Conservation (phyloP, 2,113 vertebrate species). For the Zingel zingel region DNA sequence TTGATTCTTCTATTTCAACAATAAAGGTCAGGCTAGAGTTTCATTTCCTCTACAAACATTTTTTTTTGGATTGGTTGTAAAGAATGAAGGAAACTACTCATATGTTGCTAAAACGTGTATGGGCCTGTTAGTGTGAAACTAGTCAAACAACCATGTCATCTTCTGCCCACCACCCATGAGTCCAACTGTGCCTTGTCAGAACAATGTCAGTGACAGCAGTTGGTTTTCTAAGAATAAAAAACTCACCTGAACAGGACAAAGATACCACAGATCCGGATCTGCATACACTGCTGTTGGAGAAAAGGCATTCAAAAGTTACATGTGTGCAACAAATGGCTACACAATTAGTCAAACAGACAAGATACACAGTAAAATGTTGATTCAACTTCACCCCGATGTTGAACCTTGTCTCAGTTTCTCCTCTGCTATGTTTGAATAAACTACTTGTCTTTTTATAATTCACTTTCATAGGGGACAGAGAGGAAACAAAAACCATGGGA, state of each 20-base stretch:
- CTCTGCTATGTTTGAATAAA: conserved; percentile 16
- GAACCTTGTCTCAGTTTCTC: conserved; percentile 14
- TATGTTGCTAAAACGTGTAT: background rate
- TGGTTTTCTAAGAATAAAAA: conserved; percentile 10
- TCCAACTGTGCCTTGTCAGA: background rate
- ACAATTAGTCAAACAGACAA: background rate
- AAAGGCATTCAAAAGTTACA: background rate
- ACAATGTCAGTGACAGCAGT: background rate
- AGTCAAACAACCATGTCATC: background rate
- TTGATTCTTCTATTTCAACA: background rate
- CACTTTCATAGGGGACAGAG: background rate
- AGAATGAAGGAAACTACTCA: background rate
- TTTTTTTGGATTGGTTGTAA: background rate
- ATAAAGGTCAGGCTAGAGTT: background rate
- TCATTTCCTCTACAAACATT: background rate
- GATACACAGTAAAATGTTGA: conserved; percentile 15
- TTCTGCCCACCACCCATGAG: background rate
- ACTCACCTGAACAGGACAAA: conserved; percentile 85
- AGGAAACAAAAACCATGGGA: conserved; percentile 55
- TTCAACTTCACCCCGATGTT: background rate
- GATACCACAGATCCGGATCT: conserved; percentile 77
- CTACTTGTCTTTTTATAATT: background rate
- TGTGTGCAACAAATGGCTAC: background rate
- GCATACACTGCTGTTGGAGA: conserved; percentile 69
- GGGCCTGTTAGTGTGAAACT: conserved; percentile 37